Conservation (phyloP, 2,797 vertebrate species). For the Sebastes aleutianus region DNA sequence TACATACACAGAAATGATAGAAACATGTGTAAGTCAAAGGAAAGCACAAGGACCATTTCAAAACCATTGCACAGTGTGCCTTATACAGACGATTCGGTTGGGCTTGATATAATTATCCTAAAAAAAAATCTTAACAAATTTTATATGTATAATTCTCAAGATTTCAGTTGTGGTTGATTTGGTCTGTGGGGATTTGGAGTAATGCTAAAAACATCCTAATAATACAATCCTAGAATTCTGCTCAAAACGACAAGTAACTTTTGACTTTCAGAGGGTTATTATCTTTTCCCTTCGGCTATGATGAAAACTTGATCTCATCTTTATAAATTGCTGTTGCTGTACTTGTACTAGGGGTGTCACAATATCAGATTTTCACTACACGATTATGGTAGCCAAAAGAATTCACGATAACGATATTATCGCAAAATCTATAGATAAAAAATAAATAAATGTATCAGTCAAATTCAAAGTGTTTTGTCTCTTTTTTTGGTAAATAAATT, state of each 20-base stretch:
- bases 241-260: neutral
- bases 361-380: too few species aligned
- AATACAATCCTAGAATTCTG: neutral
- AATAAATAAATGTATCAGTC: too few species aligned
- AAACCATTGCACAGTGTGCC: neutral
- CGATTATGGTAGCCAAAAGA: too few species aligned
- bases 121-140: neutral
- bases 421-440: too few species aligned
- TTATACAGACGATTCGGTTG: fast-evolving
- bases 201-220: neutral
- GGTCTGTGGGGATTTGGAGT: neutral
- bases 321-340: neutral
- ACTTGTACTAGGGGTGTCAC: neutral
- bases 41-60: neutral
- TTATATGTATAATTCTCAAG: neutral
- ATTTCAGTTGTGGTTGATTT: neutral
- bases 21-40: neutral
- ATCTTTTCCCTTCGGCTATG: neutral
- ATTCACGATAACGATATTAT: too few species aligned
- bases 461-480: too few species aligned
- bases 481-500: too few species aligned
- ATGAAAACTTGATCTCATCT: neutral
- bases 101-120: neutral
- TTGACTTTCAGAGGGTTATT: neutral
- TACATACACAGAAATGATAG: neutral